phyloP scores from a whole-genome alignment of 2,888 invertebrate genomes.

The Dynastes maya region DNA sequence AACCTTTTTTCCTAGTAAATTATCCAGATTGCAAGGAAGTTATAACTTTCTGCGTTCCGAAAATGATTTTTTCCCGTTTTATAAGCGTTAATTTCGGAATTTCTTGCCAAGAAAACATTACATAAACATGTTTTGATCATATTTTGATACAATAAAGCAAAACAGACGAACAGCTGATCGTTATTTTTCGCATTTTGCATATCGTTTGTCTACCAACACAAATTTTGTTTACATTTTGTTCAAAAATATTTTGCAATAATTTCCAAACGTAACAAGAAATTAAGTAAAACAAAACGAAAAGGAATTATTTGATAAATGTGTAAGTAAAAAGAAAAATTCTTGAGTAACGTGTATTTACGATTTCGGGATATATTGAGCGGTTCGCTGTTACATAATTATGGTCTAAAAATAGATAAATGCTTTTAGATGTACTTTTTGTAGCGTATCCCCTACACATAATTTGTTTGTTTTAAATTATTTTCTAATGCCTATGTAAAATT shows the following conservation, averaged over 20 bases:
- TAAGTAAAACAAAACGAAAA: too few relatives aligned
- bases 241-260: too few relatives aligned
- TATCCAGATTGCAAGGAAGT: too few relatives aligned
- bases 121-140: neutral
- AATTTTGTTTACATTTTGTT: constrained; percentile 20
- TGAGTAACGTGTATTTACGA: too few relatives aligned
- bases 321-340: too few relatives aligned
- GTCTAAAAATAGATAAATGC: constrained; percentile 16
- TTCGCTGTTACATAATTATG: constrained; percentile 44
- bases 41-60: too few relatives aligned
- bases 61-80: too few relatives aligned
- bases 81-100: neutral
- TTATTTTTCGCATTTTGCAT: constrained; percentile 23
- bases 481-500: too few relatives aligned
- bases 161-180: constrained; percentile 47
- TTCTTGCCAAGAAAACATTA: neutral
- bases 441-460: neutral
- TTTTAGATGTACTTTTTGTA: constrained; percentile 3
- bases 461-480: too few relatives aligned
- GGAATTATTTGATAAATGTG: too few relatives aligned
- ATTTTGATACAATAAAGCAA: constrained; percentile 24
- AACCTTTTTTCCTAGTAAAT: constrained; percentile 6
- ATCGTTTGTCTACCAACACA: constrained; percentile 28
- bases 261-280: too few relatives aligned
- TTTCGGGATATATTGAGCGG: too few relatives aligned